Conservation (phyloP, 2,113 vertebrate species). For the Cyanocitta stelleri region DNA sequence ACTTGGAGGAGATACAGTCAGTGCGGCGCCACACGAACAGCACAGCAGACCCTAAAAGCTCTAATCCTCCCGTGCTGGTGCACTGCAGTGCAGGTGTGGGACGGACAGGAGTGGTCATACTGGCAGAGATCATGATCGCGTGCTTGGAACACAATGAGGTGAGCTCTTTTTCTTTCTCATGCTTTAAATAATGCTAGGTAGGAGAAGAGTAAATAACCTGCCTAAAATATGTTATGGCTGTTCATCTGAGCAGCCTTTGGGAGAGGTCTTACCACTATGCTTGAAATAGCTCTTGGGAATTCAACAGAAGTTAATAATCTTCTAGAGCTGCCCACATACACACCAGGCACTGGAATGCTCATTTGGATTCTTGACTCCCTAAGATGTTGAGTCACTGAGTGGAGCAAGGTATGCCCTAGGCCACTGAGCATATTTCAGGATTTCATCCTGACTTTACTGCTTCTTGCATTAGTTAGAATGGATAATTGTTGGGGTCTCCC, state of each 20-base stretch:
- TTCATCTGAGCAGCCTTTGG: background rate
- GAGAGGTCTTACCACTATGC: background rate
- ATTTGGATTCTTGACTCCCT: background rate
- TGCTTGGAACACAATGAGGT: slow-evolving; percentile 98
- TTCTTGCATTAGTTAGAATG: background rate
- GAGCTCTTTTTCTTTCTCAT: background rate
- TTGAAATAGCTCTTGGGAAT: background rate
- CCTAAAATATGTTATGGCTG: background rate
- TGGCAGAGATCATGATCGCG: slow-evolving; percentile 94
- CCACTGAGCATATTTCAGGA: background rate
- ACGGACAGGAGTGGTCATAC: slow-evolving; percentile 88
- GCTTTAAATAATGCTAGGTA: background rate
- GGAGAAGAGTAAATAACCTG: background rate
- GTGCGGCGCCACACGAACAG: slow-evolving; percentile 94
- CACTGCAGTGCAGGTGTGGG: slow-evolving; percentile 96
- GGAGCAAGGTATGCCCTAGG: background rate
- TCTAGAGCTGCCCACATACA: background rate
- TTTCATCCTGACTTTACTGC: background rate
- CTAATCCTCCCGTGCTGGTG: slow-evolving; percentile 85
- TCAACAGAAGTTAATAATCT: background rate
- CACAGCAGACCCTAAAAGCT: slow-evolving; percentile 81
- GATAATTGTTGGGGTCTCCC: background rate
- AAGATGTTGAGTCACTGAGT: background rate
- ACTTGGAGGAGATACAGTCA: slow-evolving; percentile 96
- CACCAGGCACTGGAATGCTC: background rate